Evolutionary conservation across 2,888 invertebrate genomes (phyloP), one percentile per base, ranked within the genome.

Genomic region (Ceriagrion tenellum): DNA sequence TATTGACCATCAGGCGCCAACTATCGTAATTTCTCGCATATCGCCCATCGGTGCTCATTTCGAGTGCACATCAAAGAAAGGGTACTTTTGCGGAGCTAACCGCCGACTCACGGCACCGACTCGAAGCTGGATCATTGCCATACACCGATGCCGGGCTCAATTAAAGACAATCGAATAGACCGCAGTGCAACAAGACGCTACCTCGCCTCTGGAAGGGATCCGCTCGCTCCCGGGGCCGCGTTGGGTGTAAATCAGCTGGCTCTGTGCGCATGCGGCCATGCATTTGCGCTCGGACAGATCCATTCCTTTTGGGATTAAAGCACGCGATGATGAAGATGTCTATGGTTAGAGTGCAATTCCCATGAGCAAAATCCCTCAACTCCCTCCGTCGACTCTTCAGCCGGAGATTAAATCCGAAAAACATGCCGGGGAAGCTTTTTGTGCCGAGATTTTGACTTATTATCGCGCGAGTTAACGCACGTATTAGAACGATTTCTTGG

Each of bases 261-360:
- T n/a, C n/a, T 69, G 69, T 47, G 69, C 69, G 26, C 35, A 93
- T 93, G 93, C 69, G 47, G 93, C 47, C 93, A 74, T 93, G 63
- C 93, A 93, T 93, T 93, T 35, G 69, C 40, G 93, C 35, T 69
- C 69, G 69, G 47, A 47, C 69, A 93, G 47, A 93, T 93, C 93
- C 93, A 69, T 93, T 93, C 93, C 93, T 93, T 69, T 74, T n/a
- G 47, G 93, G 93, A 93, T 93, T 93, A 93, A 93, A 35, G 93
- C 63, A 16, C 47, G 69, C 69, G 59, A 35, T 69, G 93, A 93
- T 93, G 93, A 93, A 93, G 93, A 93, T 93, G 93, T 93, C 93
- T 47, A n/a, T 69, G 93, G 55, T 55, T 93, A 93, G 40, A 69
- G 93, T 93, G 93, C 93, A 93, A n/a, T 93, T 93, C 69, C 69